Conservation (phyloP, 35 echinoderm and acorn worm genomes). For the Apostichopus parvimensis region DNA sequence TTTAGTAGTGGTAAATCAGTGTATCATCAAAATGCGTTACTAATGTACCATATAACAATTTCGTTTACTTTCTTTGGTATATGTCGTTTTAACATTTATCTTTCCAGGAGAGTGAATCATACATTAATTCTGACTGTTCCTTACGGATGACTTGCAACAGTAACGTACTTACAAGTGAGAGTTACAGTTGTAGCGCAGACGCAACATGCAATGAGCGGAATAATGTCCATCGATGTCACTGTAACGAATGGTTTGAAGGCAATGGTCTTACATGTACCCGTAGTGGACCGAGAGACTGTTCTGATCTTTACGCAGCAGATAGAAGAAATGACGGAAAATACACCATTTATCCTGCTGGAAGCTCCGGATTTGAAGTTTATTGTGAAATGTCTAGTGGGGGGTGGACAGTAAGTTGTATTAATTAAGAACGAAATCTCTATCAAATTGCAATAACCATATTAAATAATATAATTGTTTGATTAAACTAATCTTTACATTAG, state of each 20-base stretch:
- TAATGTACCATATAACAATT: background rate
- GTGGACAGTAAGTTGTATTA: background rate
- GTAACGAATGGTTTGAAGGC: background rate
- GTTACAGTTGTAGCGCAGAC: background rate
- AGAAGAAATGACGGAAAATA: background rate
- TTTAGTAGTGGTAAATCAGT: background rate
- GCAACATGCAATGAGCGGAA: background rate
- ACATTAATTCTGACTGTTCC: background rate
- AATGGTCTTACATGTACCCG: background rate
- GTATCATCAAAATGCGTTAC: background rate
- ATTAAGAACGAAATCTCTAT: too few species aligned
- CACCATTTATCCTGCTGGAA: background rate
- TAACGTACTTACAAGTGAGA: background rate
- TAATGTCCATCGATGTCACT: background rate
- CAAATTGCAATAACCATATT: too few species aligned
- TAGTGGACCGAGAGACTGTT: background rate
- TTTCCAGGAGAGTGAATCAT: background rate
- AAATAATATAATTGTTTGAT: too few species aligned
- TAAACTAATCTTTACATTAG: too few species aligned
- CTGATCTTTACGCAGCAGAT: background rate
- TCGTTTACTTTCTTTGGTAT: background rate
- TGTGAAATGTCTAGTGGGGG: background rate
- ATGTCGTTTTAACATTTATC: background rate
- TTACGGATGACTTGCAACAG: background rate
- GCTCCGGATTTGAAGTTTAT: background rate